Percentiles rank a stretch among this genome's conserved stretches.
These are phyloP conservation scores for Uloborus plumipes DNA, from an alignment of 2,888 invertebrate species.

Conservation along the genomic window DNA sequence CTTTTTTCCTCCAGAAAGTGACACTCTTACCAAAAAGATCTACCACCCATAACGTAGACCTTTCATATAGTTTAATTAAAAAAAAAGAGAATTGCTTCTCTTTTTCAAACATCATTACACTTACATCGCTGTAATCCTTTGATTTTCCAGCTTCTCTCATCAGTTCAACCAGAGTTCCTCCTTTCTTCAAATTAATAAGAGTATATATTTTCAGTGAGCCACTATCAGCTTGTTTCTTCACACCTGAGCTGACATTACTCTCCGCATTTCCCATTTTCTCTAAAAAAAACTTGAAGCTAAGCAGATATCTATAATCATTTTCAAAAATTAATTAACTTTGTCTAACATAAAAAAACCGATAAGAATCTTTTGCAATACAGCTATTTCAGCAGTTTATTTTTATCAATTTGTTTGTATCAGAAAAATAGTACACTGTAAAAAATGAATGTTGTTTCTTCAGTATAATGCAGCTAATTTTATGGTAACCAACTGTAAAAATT, in stretches of 20 bases:
- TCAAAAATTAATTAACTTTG: neutral
- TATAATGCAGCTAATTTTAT: too few species aligned
- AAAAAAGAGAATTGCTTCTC: too few species aligned
- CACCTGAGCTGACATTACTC: conserved; percentile 83
- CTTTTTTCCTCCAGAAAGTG: too few species aligned
- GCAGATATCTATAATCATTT: neutral
- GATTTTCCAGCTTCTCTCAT: conserved; percentile 71
- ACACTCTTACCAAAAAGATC: too few species aligned
- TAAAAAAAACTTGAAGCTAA: neutral
- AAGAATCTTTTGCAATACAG: neutral
- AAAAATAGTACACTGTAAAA: too few species aligned
- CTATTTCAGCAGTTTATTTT: neutral
- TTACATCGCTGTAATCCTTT: conserved; percentile 47
- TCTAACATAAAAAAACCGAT: neutral
- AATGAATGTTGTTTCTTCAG: too few species aligned
- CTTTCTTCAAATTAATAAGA: conserved; percentile 88
- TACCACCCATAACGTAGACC: too few species aligned
- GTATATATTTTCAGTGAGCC: conserved; percentile 87
- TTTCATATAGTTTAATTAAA: too few species aligned
- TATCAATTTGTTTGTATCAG: neutral
- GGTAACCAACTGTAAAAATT: too few species aligned
- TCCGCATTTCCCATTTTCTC: conserved; percentile 74
- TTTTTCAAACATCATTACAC: too few species aligned
- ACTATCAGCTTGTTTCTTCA: conserved; percentile 91
- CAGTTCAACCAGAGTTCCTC: conserved; percentile 91